These are phyloP conservation scores for Watersipora subatra DNA, from an alignment of 1,140 invertebrate genomes.

Conservation along the genomic window DNA sequence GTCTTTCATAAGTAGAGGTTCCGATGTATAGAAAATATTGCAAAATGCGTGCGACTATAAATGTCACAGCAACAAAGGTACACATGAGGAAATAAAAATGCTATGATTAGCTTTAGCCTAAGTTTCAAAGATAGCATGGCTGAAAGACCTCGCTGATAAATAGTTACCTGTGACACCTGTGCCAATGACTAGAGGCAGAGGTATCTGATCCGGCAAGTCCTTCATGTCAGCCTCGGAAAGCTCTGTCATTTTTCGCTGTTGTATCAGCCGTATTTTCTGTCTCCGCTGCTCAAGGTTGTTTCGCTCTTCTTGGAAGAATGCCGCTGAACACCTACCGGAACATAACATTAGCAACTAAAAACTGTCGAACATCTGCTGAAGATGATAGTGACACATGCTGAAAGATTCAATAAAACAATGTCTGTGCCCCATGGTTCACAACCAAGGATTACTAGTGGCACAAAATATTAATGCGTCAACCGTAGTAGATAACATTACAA, in stretches of 20 bases:
- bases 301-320: slow-evolving; percentile 91
- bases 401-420: not conserved
- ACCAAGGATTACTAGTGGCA: too few species aligned
- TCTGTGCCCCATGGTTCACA: not conserved
- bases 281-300: slow-evolving; percentile 75
- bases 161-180: slow-evolving; percentile 78
- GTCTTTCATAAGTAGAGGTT: too few species aligned
- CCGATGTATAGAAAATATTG: too few species aligned
- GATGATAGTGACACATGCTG: not conserved
- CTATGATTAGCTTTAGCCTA: too few species aligned
- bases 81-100: too few species aligned
- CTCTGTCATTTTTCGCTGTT: slow-evolving; percentile 81
- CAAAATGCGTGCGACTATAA: too few species aligned
- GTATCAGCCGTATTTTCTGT: slow-evolving; percentile 78
- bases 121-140: too few species aligned
- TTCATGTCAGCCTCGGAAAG: slow-evolving; percentile 51
- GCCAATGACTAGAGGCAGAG: slow-evolving; percentile 85
- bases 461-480: too few species aligned
- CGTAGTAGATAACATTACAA: too few species aligned
- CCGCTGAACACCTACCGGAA: slow-evolving; percentile 44
- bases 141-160: too few species aligned
- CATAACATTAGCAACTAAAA: not conserved
- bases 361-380: not conserved
- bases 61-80: too few species aligned
- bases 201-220: slow-evolving; percentile 85